Percentiles rank a stretch among this genome's conserved stretches.
Conservation (phyloP, 2,113 vertebrate species). For the Dipodomys stephensi region DNA sequence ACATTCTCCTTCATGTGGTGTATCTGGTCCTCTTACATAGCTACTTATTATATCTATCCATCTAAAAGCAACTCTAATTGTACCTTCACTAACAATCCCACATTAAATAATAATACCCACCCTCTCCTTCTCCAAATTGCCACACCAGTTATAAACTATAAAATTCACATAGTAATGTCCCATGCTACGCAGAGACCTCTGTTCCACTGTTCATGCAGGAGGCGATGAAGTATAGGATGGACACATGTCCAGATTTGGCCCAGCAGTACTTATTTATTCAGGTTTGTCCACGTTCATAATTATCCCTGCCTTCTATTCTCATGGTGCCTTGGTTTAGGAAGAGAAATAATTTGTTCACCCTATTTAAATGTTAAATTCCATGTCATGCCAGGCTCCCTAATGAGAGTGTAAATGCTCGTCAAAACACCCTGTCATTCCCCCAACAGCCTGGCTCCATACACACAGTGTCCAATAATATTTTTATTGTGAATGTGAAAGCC, state of each 20-base stretch:
- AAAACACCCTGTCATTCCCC: background rate
- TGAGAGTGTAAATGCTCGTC: slow-evolving; percentile 8
- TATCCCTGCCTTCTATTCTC: slow-evolving; percentile 24
- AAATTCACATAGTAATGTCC: background rate
- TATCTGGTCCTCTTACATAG: background rate
- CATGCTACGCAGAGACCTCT: background rate
- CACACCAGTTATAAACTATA: background rate
- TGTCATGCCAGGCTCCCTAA: slow-evolving; percentile 3
- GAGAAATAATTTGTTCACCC: slow-evolving; percentile 9
- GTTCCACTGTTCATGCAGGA: background rate
- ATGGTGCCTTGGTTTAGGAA: background rate
- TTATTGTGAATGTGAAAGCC: slow-evolving; percentile 4
- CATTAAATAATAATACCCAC: background rate
- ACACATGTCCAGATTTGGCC: background rate
- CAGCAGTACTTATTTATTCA: background rate
- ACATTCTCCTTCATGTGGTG: accelerated
- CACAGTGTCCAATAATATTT: background rate
- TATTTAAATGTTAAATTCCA: slow-evolving; percentile 14
- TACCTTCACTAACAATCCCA: background rate
- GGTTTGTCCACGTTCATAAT: slow-evolving; percentile 44
- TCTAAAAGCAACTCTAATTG: background rate
- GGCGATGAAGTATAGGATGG: background rate
- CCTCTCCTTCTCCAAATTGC: background rate
- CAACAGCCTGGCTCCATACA: background rate
- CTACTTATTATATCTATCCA: background rate